Base-by-base conservation (phyloP, 1,140 invertebrate genomes). In the Platorchestia sp. region DNA sequence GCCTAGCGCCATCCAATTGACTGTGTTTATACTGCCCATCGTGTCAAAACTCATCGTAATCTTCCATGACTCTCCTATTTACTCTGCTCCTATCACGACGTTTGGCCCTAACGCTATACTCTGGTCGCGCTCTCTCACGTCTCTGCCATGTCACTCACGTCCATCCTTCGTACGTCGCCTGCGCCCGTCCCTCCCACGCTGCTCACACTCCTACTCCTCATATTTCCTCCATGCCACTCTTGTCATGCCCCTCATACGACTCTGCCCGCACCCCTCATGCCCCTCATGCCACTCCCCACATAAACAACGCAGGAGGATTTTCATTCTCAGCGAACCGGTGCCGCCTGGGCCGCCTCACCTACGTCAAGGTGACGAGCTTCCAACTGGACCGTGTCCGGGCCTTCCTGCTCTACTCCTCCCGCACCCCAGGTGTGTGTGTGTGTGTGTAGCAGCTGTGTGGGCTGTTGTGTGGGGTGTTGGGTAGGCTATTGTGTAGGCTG, bases 341-440 rank as follows among this genome's bases (percentile, higher is more conserved):
- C 95, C 95, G 96, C 22, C 96, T 96, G 95, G 97, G 97, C 16
- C 95, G 97, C 75, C 97, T 97, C 95, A 97, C 97, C 44, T 97
- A 97, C 95, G 97, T 97, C 96, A 97, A 97, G 95, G 96, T 97
- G 36, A 97, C 97, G 0, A 97, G 97, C 19, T 97, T 97, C 96
- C 97, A 97, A 95, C 96, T 97, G 43, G 96, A 97, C 59, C 95
- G 96, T 41, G 97, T 97, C 44, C 97, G 96, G 45, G 97, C 97
- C 45, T 96, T 96, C 40, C 96, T 97, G 0, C 96, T 97, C 36
- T 97, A 97, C 95, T 96, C 97, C 40, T 97, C 97, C 42, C 95
- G 96, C 3, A 96, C 96, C 41, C 96, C 97, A 93, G 96, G 96
- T 96, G 86, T 90, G 95, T 41, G 86, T 6, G 6, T 51, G 47